Evolutionary conservation across 2,797 vertebrate species (phyloP).

Genomic region (Eleutherodactylus coqui): DNA sequence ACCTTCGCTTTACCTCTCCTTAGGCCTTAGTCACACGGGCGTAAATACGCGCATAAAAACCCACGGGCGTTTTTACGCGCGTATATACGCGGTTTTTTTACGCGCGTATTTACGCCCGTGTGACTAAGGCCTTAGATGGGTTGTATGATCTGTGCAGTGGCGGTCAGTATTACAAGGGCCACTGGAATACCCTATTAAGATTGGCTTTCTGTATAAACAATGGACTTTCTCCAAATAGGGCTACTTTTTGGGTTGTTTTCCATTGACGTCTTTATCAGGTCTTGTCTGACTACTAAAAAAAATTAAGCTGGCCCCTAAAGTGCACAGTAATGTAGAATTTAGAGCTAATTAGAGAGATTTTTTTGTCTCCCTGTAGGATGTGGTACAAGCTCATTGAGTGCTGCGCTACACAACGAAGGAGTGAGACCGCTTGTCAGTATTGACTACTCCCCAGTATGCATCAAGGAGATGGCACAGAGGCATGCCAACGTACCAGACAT

Average conservation of each 20-base stretch:
- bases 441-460: constrained; percentile 89
- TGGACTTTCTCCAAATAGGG: too few relatives aligned
- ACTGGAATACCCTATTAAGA: too few relatives aligned
- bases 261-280: not conserved
- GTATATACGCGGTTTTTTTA: too few relatives aligned
- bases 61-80: too few relatives aligned
- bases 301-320: not conserved
- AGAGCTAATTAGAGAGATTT: not conserved
- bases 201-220: too few relatives aligned
- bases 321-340: not conserved
- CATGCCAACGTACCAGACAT: constrained; percentile 76
- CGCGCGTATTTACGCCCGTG: too few relatives aligned
- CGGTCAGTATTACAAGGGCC: too few relatives aligned
- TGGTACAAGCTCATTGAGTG: constrained; percentile 88
- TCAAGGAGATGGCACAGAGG: constrained; percentile 80
- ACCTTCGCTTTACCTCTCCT: too few relatives aligned
- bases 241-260: not conserved
- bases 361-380: constrained; percentile 78
- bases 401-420: constrained; percentile 81
- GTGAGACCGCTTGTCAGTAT: constrained; percentile 86
- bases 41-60: too few relatives aligned
- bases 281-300: not conserved
- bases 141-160: too few relatives aligned
- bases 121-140: too few relatives aligned
- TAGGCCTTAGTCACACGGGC: too few relatives aligned